Conservation (phyloP, 2,113 vertebrate species). For the Noctilio leporinus region DNA sequence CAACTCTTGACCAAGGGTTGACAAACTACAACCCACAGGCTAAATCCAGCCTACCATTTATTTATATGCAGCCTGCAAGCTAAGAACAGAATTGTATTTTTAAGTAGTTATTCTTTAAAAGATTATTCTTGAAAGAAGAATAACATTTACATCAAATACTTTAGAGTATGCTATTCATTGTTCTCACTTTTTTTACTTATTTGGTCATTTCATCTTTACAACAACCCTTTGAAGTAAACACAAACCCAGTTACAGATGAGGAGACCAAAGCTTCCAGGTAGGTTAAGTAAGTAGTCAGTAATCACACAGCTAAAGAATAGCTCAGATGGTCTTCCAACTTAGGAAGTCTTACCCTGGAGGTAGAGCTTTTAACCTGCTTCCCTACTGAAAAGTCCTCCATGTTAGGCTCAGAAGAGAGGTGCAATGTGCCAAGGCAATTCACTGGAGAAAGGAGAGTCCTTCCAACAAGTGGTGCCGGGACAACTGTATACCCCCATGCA, state of each 20-base stretch:
- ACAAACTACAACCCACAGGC: background rate
- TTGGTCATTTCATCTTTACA: background rate
- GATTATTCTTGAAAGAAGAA: background rate
- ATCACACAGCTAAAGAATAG: background rate
- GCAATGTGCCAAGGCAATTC: background rate
- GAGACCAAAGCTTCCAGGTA: background rate
- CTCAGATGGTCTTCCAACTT: background rate
- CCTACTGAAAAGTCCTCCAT: background rate
- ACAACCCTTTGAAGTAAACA: background rate
- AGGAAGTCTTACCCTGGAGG: background rate
- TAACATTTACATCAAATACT: background rate
- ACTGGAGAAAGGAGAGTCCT: background rate
- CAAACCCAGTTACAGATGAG: background rate
- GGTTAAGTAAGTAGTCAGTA: background rate
- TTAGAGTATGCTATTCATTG: background rate
- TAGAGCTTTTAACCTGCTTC: background rate
- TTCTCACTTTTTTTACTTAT: background rate
- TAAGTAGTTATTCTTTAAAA: background rate
- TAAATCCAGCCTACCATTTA: background rate
- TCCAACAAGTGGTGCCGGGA: background rate
- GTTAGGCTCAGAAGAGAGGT: background rate
- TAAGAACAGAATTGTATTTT: background rate
- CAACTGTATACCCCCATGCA: background rate
- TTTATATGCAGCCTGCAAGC: background rate
- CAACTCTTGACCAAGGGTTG: background rate